Conservation (phyloP, 2,888 invertebrate species). For the Drosophila quinaria region DNA sequence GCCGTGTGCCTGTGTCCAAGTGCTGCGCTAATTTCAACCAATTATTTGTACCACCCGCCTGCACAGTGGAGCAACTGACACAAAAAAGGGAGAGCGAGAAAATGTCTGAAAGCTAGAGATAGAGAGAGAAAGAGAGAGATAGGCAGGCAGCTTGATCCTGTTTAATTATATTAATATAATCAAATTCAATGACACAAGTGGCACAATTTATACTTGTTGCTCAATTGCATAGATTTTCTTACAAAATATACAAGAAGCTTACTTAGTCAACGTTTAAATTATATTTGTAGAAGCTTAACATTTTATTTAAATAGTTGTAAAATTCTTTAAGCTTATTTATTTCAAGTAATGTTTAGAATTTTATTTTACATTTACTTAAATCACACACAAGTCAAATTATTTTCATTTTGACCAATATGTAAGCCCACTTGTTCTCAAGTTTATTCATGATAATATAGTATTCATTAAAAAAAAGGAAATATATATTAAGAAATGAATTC, state of each 20-base stretch:
- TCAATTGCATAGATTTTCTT: constrained; percentile 1
- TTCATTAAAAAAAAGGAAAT: not conserved
- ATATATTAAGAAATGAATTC: not conserved
- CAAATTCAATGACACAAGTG: constrained; percentile 9
- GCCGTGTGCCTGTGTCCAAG: constrained; percentile 37
- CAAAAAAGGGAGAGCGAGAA: not conserved
- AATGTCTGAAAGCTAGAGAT: not conserved
- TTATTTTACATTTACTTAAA: not conserved
- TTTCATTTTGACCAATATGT: too few species aligned
- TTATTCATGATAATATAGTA: too few species aligned
- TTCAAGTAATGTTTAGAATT: not conserved
- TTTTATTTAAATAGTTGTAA: too few species aligned
- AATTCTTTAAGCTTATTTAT: not conserved
- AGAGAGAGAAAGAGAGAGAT: not conserved
- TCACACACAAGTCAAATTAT: too few species aligned
- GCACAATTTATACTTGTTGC: constrained; percentile 16
- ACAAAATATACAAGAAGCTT: too few species aligned
- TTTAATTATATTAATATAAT: constrained; percentile 9
- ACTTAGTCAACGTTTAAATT: too few species aligned
- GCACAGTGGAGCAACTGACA: constrained; percentile 27
- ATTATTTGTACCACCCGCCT: constrained; percentile 72
- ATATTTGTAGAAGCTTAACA: too few species aligned
- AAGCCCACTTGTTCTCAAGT: too few species aligned
- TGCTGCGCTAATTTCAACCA: constrained; percentile 76
- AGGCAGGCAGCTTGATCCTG: not conserved